A percentile compares a stretch with the other conserved stretches of the same genome.
Conservation (phyloP, 2,888 invertebrate genomes). For the Strigamia maritima region DNA sequence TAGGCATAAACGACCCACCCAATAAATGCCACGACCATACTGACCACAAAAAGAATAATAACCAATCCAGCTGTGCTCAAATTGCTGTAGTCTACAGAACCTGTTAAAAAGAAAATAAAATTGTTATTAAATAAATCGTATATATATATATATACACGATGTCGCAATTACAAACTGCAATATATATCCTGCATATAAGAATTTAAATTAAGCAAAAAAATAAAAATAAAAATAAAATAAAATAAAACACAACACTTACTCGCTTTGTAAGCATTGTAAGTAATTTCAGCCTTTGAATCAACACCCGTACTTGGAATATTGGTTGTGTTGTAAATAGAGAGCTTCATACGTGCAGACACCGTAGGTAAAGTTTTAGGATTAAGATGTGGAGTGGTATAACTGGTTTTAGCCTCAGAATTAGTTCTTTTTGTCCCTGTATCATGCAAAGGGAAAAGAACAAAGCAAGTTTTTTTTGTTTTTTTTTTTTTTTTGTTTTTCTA, state of each 20-base stretch:
- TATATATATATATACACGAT: background rate
- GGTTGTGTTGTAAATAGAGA: slow-evolving; percentile 28
- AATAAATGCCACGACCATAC: slow-evolving; percentile 64
- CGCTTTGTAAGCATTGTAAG: background rate
- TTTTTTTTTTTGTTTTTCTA: no score
- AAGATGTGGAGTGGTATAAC: background rate
- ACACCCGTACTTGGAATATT: background rate
- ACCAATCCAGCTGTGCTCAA: slow-evolving; percentile 62
- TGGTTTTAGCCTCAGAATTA: background rate
- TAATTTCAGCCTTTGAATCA: background rate
- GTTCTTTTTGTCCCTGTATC: background rate
- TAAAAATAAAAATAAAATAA: background rate
- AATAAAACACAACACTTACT: background rate
- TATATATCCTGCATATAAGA: no score
- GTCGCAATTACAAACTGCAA: background rate
- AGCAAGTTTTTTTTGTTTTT: background rate
- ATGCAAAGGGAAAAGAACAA: background rate
- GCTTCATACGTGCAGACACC: slow-evolving; percentile 25
- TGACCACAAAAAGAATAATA: slow-evolving; percentile 67
- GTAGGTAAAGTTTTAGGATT: slow-evolving; percentile 5
- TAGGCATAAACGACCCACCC: slow-evolving; percentile 92
- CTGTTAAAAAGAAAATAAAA: background rate
- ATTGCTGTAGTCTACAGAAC: slow-evolving; percentile 38
- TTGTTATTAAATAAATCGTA: background rate
- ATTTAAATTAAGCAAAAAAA: background rate